Evolutionary conservation across 1,140 invertebrate genomes (phyloP), one percentile per base, ranked within the genome.

Genomic region (Drosophila nannoptera): DNA sequence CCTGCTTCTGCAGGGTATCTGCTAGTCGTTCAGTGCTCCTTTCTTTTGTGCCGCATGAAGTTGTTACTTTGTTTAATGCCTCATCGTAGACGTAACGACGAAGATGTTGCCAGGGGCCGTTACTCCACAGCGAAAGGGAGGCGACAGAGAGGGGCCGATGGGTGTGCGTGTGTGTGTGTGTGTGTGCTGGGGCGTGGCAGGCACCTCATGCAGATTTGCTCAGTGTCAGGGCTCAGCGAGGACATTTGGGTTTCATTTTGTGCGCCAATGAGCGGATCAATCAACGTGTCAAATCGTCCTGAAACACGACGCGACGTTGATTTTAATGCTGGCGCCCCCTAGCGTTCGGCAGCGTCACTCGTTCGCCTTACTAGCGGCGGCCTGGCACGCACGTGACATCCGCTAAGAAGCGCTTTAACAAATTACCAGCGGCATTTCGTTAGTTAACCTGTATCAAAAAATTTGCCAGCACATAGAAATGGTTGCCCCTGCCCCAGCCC

Each of bases 271-370:
- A 81, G 78, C 78, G 78, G 78, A 81, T 81, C 78, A 81, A 81
- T 81, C 78, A 81, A 82, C 78, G 78, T 81, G 78, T 81, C 78
- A 81, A 81, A 81, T 81, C 78, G 78, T 82, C 78, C 68, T 77
- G 78, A 81, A 81, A 69, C 22, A 22, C 59, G 78, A 68, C 16
- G 53, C 64, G 50, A 72, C 65, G 70, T 69, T 69, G 70, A 73
- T 69, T 73, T 73, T 62, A 73, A 73, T 68, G 65, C 58, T 69
- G 36, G 64, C 64, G 46, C 64, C 52, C 33, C 42, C 68, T 59
- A 66, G 46, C 68, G 53, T 46, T 11, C 45, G 16, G 16, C 22
- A 38, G 33, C 36, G 2, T 6, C 50, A 9, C 45, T 52, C 45
- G 42, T 46, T 42, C 58, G 73, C 33, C 45, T 48, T 59, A 22